Percentiles rank a stretch among this genome's conserved stretches.
Conservation (phyloP, 92 coral and sea anemone genomes). For the Palythoa caribaeorum region DNA sequence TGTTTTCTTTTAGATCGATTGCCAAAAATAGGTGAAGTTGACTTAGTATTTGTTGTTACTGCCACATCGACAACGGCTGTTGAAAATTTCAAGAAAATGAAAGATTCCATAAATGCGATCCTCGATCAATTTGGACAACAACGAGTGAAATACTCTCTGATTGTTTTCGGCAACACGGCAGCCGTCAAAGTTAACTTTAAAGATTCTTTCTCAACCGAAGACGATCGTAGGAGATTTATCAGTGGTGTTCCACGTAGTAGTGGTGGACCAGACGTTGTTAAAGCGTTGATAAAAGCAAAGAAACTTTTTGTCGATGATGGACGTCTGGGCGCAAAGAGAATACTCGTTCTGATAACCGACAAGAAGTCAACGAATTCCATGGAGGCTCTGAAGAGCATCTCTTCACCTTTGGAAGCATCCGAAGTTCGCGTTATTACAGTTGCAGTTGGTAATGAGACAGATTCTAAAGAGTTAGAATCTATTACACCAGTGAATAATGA, state of each 20-base stretch:
- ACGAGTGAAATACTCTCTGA: slow-evolving; percentile 69
- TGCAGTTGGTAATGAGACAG: slow-evolving; percentile 21
- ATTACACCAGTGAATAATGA: slow-evolving; percentile 38
- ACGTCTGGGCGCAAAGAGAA: slow-evolving; percentile 22
- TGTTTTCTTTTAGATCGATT: slow-evolving; percentile 19
- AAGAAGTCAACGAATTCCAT: slow-evolving; percentile 30
- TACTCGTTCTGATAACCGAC: slow-evolving; percentile 24
- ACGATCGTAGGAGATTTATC: slow-evolving; percentile 29
- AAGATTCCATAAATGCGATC: slow-evolving; percentile 46
- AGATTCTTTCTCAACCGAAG: slow-evolving; percentile 64
- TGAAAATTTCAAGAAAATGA: slow-evolving; percentile 48
- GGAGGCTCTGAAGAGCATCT: slow-evolving; percentile 14
- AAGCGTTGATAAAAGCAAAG: slow-evolving; percentile 36
- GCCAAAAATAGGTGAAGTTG: slow-evolving; percentile 35
- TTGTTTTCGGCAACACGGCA: slow-evolving; percentile 75
- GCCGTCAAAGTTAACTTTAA: slow-evolving; percentile 72
- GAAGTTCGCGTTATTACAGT: slow-evolving; percentile 23
- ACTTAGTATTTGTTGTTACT: slow-evolving; percentile 57
- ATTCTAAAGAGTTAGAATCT: slow-evolving; percentile 18
- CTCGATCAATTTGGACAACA: slow-evolving; percentile 46
- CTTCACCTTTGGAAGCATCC: slow-evolving; percentile 23
- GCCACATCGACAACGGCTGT: slow-evolving; percentile 51
- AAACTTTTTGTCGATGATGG: slow-evolving; percentile 1
- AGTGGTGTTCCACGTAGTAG: slow-evolving; percentile 21
- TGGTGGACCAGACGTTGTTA: slow-evolving; percentile 32